A percentile compares a stretch with the other conserved stretches of the same genome.
phyloP scores from a whole-genome alignment of 2,113 vertebrate genomes.

The Ceuthmochares aereus region DNA sequence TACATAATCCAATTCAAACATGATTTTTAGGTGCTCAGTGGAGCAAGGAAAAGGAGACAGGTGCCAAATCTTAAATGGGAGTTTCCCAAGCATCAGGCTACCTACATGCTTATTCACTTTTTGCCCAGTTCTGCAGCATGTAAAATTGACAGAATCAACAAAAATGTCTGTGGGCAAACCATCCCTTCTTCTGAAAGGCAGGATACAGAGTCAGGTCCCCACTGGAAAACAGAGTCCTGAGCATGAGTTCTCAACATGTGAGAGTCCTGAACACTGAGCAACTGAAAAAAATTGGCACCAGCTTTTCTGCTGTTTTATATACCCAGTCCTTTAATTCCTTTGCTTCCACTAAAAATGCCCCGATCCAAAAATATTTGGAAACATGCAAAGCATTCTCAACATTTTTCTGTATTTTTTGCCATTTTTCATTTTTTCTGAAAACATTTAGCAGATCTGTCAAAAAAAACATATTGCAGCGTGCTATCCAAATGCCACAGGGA shows the following conservation, averaged over 20 bases:
- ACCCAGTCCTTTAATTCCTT: background rate
- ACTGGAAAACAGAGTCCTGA: background rate
- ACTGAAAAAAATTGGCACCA: background rate
- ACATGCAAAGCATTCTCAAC: background rate
- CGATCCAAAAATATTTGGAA: background rate
- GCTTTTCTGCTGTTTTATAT: background rate
- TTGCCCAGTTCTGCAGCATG: background rate
- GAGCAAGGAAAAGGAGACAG: background rate
- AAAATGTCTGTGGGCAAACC: background rate
- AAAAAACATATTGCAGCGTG: background rate
- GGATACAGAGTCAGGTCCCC: background rate
- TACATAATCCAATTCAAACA: background rate
- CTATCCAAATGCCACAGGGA: background rate
- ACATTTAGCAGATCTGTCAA: background rate
- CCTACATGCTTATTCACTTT: background rate
- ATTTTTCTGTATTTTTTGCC: background rate
- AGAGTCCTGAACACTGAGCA: background rate
- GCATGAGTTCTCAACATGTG: accelerated
- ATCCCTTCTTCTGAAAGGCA: background rate
- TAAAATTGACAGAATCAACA: background rate
- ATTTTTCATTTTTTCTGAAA: background rate
- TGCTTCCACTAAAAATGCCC: background rate
- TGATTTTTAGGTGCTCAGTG: background rate
- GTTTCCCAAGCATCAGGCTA: background rate
- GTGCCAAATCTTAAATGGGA: background rate